Base-by-base conservation (phyloP, 2,888 invertebrate genomes). In the Epiperipatus broadwayi region DNA sequence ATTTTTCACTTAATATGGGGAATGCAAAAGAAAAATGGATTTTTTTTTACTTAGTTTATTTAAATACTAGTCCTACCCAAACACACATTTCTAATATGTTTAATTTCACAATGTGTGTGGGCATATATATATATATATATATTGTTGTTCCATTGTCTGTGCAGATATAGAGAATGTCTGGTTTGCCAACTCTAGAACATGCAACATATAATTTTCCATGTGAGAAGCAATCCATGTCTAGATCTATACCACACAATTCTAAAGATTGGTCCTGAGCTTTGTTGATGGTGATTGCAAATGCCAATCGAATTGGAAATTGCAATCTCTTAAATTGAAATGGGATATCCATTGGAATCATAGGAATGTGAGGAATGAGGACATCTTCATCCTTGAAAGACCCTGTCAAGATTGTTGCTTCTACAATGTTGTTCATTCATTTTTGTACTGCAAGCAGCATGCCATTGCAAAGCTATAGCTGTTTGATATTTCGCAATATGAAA, bases 381-480 rank as follows among this genome's bases (percentile, higher is more conserved):
- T 48, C 45, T 35, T 49, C 44, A 22, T 46, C 46, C 21, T 37
- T 30, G 14, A 34, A 39, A n/a, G 25, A 12, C 12, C 46, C 46
- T 20, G 19, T 45, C 21, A 48, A 27, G 16, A 44, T 44, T n/a
- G 39, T 46, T 14, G 43, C 45, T 39, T 44, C 43, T 18, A 49
- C 37, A 20, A 51, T 25, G 37, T 50, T 43, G 7, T n/a, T 25
- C 40, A 36, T 38, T 30, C 46, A 5, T 20, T 31, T 39, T 41
- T 45, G 48, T 10, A 48, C 42, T 5, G 30, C 18, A 37, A 52
- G 43, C 19, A 42, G 37, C n/a, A 43, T 47, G 32, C 50, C 51
- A 36, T 53, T 52, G 39, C 51, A 51, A 21, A 50, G 43, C 36
- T 39, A 35, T 42, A 44, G 45, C 27, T 39, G 43, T 35, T 49